Percentiles rank a stretch among this genome's conserved stretches.
Conservation (phyloP, 2,113 vertebrate species). For the Scomber colias region DNA sequence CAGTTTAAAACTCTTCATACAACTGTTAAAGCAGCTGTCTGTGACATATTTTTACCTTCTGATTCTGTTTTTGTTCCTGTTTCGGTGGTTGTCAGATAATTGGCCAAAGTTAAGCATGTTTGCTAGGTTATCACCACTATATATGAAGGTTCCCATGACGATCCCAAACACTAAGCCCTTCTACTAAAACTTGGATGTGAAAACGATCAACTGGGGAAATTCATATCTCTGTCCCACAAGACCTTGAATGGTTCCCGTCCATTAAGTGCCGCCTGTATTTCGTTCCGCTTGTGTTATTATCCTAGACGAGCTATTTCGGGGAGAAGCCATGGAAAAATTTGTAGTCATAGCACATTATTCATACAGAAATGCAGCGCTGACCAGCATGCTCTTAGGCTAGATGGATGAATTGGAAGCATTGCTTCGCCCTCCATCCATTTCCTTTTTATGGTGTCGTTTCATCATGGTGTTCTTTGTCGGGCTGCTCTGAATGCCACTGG, state of each 20-base stretch:
- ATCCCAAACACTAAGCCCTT: not conserved
- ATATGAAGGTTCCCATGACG: not conserved
- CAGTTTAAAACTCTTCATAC: not conserved
- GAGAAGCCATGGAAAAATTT: not conserved
- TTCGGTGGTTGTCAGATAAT: not conserved
- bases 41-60: not conserved
- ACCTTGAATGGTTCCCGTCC: not conserved
- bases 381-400: constrained; percentile 23
- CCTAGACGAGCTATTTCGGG: constrained; percentile 16
- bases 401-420: constrained; percentile 26
- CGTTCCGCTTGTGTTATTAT: not conserved
- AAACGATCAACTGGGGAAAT: constrained; percentile 1
- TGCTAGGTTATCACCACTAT: not conserved
- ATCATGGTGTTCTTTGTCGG: not conserved
- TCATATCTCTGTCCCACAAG: constrained; percentile 3
- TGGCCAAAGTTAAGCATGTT: not conserved
- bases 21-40: not conserved
- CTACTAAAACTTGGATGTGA: not conserved
- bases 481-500: not conserved
- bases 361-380: constrained; percentile 13
- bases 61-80: not conserved
- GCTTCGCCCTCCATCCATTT: constrained; percentile 10
- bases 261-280: constrained; percentile 29
- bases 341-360: constrained; percentile 1
- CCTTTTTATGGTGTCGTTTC: constrained; percentile 4